A percentile compares a stretch with the other conserved stretches of the same genome.
Evolutionary conservation across 2,797 vertebrate genomes (phyloP).

Genomic region (Aratinga solstitialis): DNA sequence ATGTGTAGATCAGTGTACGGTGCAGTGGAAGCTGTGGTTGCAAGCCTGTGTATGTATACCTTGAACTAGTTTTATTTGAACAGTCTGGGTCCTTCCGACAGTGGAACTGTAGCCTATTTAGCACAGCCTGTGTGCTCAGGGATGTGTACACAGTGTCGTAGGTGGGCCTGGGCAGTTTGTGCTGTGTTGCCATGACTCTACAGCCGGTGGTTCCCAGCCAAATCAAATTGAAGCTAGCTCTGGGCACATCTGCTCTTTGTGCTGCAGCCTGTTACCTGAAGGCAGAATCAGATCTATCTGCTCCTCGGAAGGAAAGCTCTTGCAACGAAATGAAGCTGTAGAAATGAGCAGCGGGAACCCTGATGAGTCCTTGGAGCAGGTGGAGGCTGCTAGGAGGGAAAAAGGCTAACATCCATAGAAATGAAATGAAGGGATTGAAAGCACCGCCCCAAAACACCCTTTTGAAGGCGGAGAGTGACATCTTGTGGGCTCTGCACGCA

Average conservation of each 20-base stretch:
- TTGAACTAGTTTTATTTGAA: not conserved
- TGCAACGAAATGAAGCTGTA: not conserved
- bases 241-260: not conserved
- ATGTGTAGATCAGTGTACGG: not conserved
- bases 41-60: rapidly evolving
- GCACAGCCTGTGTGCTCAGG: not conserved
- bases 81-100: rapidly evolving
- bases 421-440: not conserved
- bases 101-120: not conserved
- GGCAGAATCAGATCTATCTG: not conserved
- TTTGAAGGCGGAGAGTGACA: slow-evolving; percentile 60
- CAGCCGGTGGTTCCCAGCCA: not conserved
- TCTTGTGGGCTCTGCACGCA: slow-evolving; percentile 59
- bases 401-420: rapidly evolving
- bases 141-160: not conserved
- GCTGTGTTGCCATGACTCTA: not conserved
- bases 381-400: not conserved
- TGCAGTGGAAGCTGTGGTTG: not conserved
- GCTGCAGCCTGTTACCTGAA: not conserved
- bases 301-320: not conserved
- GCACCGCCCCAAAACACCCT: rapidly evolving
- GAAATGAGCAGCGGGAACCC: not conserved
- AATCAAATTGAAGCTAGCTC: not conserved
- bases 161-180: not conserved
- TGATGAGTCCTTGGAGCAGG: not conserved